Base-by-base conservation (phyloP, 2,797 vertebrate species). In the Macrochelys suwanniensis region DNA sequence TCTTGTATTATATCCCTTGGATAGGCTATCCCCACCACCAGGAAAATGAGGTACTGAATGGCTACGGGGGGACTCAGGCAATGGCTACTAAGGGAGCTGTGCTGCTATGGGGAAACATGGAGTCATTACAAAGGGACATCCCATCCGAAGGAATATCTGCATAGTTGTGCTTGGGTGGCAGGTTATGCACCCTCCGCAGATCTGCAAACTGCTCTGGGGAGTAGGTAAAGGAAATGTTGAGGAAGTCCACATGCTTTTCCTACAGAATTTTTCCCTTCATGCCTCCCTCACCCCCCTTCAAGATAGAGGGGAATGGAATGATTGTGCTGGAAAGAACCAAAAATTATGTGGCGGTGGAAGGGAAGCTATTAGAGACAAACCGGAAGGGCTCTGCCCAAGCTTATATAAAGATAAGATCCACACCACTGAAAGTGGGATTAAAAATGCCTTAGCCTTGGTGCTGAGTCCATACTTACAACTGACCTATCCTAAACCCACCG, bases 221-320 rank as follows among this genome's bases (percentile, higher is more conserved):
- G 37, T 26, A 12, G 15, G 25, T 45, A 74, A 13, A 93, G 80
- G 47, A 91, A 87, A 4, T 21, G 78, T 85, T 21, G 61, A 68
- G 15, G 59, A 61, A 33, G 61, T 19, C 8, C 33, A 37, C 33
- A 65, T 91, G 77, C 49, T 87, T 81, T 92, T 91, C 49, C 25
- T 80, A 59, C 17, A 56, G 42, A 81, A 79, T 78, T 88, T 21
- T 95, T 91, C 84, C 37, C 88, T 76, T 47, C 85, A 92, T 17
- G 15, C 11, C 65, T 13, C 37, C 79, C 78, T 33, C 42, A 74
- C 77, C 85, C 11, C 65, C 93, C 83, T 89, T 74, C 33, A 17
- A 92, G 49, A 15, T n/a, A n/a, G 93, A 28, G 28, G 61, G 25
- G 12, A 7, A 45, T 42, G 59, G 94, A 96, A 96, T 23, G 94